Base-by-base conservation (phyloP, 1,140 invertebrate genomes). In the Cataglyphis hispanica region DNA sequence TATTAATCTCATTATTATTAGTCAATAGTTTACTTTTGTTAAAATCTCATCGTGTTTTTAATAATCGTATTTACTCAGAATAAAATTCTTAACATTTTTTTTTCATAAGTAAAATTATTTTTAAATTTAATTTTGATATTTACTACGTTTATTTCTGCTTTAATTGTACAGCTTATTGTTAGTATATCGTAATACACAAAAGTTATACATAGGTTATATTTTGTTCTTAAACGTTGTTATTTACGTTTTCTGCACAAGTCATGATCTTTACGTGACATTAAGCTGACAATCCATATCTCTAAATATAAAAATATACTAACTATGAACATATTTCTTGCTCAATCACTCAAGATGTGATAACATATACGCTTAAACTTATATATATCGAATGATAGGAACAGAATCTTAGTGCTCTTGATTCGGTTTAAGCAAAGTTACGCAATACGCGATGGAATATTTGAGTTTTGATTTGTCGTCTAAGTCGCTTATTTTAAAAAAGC, bases 381-480 rank as follows among this genome's bases (percentile, higher is more conserved):
- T 74, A 74, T 74, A 61, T 69, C 37, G 8, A 1, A 60, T 22
- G 25, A 46, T 13, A 34, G 8, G 1, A 2, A 13, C 6, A 7
- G 7, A 6, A 13, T 31, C 22, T 34, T 40, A 11, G 78, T 74
- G 19, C 61, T 46, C 10, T 60, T 37, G 7, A 43, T 11, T 56
- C 56, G 10, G 1, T 16, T 60, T 19, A 6, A 58, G 37, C 4
- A 7, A n/a, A n/a, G n/a, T n/a, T n/a, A n/a, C n/a, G 6, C n/a
- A 7, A 11, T 0, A 3, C 25, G 34, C 22, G 1, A 97, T 97
- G 97, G 96, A 97, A 87, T 96, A 95, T 70, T 89, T 97, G 22
- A 95, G 96, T 16, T 97, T 96, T 78, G 95, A 96, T 84, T 94
- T 94, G 0, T 93, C 93, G 34, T 94, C 85, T 0, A 94, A 95